A percentile compares a stretch with the other conserved stretches of the same genome.
phyloP scores from a whole-genome alignment of 2,888 invertebrate species.

The Oscheius sp. region DNA sequence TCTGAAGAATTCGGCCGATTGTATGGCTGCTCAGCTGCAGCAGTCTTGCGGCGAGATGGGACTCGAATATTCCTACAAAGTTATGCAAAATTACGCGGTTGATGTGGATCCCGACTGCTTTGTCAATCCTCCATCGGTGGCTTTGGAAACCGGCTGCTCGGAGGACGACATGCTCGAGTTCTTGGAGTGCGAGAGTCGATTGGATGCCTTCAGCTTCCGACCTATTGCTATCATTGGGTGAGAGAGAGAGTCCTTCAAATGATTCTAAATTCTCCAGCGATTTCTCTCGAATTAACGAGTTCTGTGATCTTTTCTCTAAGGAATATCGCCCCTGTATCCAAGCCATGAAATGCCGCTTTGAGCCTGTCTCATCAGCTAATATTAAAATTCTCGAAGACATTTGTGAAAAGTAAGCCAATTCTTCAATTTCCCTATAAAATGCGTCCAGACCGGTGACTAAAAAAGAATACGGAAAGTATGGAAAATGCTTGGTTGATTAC shows the following conservation, averaged over 20 bases:
- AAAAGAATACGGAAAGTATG: slow-evolving; percentile 45
- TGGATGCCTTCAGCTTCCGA: slow-evolving; percentile 62
- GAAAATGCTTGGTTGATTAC: slow-evolving; percentile 48
- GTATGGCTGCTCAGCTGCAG: slow-evolving; percentile 33
- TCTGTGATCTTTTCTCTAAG: slow-evolving; percentile 53
- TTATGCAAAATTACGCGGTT: slow-evolving; percentile 35
- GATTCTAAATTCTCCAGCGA: slow-evolving; percentile 41
- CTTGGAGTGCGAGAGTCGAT: slow-evolving; percentile 59
- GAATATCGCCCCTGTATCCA: slow-evolving; percentile 61
- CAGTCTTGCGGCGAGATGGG: slow-evolving; percentile 33
- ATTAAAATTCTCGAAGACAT: slow-evolving; percentile 52
- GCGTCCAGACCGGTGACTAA: slow-evolving; percentile 41
- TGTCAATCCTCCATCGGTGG: slow-evolving; percentile 33
- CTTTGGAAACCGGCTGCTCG: slow-evolving; percentile 52
- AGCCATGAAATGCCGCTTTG: slow-evolving; percentile 53
- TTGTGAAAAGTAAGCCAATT: slow-evolving; percentile 40
- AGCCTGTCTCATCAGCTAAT: slow-evolving; percentile 55
- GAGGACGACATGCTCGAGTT: slow-evolving; percentile 59
- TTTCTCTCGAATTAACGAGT: slow-evolving; percentile 56
- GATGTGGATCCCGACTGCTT: slow-evolving; percentile 31
- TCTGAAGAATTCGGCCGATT: slow-evolving; percentile 30
- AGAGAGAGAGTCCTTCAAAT: no score
- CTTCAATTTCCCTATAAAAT: not conserved
- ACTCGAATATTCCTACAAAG: slow-evolving; percentile 33
- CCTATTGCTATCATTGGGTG: slow-evolving; percentile 62